A percentile compares a stretch with the other conserved stretches of the same genome.
These are phyloP conservation scores for Kryphioiulus occultus DNA, from an alignment of 2,888 invertebrate species.

Conservation along the genomic window DNA sequence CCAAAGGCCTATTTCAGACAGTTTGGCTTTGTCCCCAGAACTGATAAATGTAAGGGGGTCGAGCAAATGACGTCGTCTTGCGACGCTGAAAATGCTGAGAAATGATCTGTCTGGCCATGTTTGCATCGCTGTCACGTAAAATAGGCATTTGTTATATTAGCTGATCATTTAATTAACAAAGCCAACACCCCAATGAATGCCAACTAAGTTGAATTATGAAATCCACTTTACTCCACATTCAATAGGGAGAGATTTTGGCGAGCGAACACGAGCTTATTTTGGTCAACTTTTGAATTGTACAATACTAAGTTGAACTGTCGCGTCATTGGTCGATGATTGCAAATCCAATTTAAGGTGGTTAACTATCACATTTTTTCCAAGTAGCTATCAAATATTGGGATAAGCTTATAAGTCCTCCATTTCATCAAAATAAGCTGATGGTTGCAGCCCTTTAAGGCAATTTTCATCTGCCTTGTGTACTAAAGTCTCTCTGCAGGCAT, in stretches of 20 bases:
- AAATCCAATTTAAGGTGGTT: too few species aligned
- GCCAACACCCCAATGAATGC: not conserved
- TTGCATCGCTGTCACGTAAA: conserved; percentile 16
- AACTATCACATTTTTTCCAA: too few species aligned
- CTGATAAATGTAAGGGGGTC: not conserved
- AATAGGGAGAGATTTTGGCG: not conserved
- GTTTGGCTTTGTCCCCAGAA: conserved; percentile 1
- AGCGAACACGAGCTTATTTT: not conserved
- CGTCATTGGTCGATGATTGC: too few species aligned
- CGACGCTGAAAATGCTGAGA: not conserved
- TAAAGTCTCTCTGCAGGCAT: not conserved
- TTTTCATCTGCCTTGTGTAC: not conserved
- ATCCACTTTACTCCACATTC: not conserved
- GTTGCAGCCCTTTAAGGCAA: not conserved
- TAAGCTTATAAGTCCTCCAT: not conserved
- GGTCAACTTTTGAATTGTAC: not conserved
- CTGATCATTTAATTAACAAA: conserved; percentile 23
- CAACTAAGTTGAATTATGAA: not conserved
- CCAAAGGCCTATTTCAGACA: not conserved
- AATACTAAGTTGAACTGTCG: not conserved
- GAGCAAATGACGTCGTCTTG: not conserved
- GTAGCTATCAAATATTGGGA: not conserved
- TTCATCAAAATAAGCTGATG: not conserved
- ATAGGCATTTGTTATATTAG: conserved; percentile 7
- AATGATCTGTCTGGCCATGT: not conserved